Evolutionary conservation across 2,113 vertebrate species (phyloP), one percentile per base, ranked within the genome.

Genomic region (Apodemus sylvaticus): DNA sequence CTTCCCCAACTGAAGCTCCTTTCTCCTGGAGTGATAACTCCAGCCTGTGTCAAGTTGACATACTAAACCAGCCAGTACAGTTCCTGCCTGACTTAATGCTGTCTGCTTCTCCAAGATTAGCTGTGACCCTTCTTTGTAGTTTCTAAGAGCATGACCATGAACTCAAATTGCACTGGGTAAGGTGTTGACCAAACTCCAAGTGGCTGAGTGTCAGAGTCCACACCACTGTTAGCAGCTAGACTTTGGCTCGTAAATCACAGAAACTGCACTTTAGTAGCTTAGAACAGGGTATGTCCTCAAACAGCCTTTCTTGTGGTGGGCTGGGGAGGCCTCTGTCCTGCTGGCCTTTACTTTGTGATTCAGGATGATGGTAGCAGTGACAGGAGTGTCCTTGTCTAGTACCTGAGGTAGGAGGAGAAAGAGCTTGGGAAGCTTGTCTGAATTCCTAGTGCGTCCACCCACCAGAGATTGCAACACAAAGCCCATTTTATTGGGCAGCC

Each of bases 271-370:
- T 68, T 13, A 24, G 39, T 39, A 13, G 39, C 51, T 58, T 26
- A 22, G n/a, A 29, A 11, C 20, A 39, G 51, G 19, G 2, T 29
- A 31, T 71, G 8, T 17, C 42, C 53, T 82, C 17, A 58, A 39
- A 29, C n/a, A 7, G 9, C 53, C 2, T 1, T 31, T 1, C 3
- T 16, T 0, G 4, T 24, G 39, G 39, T 22, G 29, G 12, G 58
- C 14, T 16, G 0, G 0, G 0, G 11, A 58, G 58, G 20, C 17
- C 24, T 62, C 36, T 22, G 22, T 31, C 29, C 76, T 1, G 0
- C 0, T 0, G 13, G 7, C 3, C 48, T 5, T 14, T 17, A 0
- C 53, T 5, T 6, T 42, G 64, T 62, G 51, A 8, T 71, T 45
- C 51, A 16, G 39, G 29, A 22, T 17, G 74, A 1, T 29, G 51